phyloP scores from a whole-genome alignment of 2,888 invertebrate genomes.

The Patella caerulea region DNA sequence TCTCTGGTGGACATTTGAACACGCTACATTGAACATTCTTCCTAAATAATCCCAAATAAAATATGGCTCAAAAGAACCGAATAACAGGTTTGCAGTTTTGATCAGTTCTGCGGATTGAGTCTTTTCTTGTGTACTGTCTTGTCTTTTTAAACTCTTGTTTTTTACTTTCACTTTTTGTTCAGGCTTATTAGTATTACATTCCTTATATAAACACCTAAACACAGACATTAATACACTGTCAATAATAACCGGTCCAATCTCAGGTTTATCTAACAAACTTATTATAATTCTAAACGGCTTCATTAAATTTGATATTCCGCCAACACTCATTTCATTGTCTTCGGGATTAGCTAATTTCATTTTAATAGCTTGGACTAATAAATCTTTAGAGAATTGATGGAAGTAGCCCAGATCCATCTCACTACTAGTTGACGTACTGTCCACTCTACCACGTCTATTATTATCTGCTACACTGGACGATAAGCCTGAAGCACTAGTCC shows the following conservation, averaged over 20 bases:
- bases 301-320: constrained; percentile 27
- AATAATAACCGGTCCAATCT: constrained; percentile 78
- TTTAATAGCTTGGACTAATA: constrained; percentile 72
- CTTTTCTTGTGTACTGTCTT: constrained; percentile 8
- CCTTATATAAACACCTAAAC: constrained; percentile 74
- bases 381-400: constrained; percentile 77
- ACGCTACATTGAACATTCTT: constrained; percentile 67
- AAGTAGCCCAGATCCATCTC: constrained; percentile 75
- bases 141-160: constrained; percentile 16
- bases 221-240: constrained; percentile 75
- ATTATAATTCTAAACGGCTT: constrained; percentile 80
- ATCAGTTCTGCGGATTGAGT: constrained; percentile 76
- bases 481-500: constrained; percentile 72
- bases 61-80: constrained; percentile 86
- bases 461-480: constrained; percentile 31
- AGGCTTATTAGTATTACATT: constrained; percentile 37
- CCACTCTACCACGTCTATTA: constrained; percentile 31
- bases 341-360: constrained; percentile 42
- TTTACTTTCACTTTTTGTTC: constrained; percentile 24
- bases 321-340: constrained; percentile 15
- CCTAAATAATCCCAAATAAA: constrained; percentile 87
- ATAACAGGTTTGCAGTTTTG: constrained; percentile 87
- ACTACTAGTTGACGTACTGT: constrained; percentile 46
- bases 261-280: constrained; percentile 87
- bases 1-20: constrained; percentile 38